Evolutionary conservation across 2,797 vertebrate species (phyloP).

Genomic region (Menidia menidia): DNA sequence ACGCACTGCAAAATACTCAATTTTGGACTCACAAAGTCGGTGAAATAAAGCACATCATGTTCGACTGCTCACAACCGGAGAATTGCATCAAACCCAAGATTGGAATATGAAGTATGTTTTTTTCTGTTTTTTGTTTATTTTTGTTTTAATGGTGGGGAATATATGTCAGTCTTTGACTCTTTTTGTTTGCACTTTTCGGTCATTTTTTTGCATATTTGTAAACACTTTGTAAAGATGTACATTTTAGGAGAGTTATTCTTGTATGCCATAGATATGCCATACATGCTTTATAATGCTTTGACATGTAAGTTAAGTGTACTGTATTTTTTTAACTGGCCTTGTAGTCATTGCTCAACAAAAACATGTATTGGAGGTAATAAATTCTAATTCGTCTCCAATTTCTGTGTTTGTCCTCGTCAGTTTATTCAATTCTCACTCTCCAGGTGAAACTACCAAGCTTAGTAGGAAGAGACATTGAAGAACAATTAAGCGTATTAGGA

Average conservation of each 20-base stretch:
- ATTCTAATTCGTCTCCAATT: conserved; percentile 71
- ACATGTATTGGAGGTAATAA: conserved; percentile 82
- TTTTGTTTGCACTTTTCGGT: conserved; percentile 80
- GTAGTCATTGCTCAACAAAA: conserved; percentile 80
- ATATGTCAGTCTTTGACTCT: conserved; percentile 72
- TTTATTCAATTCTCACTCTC: not conserved
- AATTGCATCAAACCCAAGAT: conserved; percentile 62
- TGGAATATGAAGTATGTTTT: conserved; percentile 80
- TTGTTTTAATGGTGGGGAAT: conserved; percentile 79
- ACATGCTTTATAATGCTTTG: conserved; percentile 76
- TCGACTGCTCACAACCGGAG: conserved; percentile 66
- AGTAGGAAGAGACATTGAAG: not conserved
- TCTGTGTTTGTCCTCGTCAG: conserved; percentile 24
- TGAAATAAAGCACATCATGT: conserved; percentile 60
- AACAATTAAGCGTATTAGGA: not conserved
- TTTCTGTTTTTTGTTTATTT: conserved; percentile 58
- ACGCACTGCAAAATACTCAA: conserved; percentile 66
- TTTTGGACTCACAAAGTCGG: conserved; percentile 42
- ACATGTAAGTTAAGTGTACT: conserved; percentile 84
- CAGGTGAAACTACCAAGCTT: not conserved
- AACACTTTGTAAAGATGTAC: conserved; percentile 87
- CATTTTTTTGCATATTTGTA: conserved; percentile 78
- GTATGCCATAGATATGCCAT: conserved; percentile 76
- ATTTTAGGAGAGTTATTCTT: conserved; percentile 84
- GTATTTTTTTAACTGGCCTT: conserved; percentile 84